Evolutionary conservation across 1,140 invertebrate species (phyloP), one percentile per base, ranked within the genome.

Genomic region (Oryctes rhinoceros): DNA sequence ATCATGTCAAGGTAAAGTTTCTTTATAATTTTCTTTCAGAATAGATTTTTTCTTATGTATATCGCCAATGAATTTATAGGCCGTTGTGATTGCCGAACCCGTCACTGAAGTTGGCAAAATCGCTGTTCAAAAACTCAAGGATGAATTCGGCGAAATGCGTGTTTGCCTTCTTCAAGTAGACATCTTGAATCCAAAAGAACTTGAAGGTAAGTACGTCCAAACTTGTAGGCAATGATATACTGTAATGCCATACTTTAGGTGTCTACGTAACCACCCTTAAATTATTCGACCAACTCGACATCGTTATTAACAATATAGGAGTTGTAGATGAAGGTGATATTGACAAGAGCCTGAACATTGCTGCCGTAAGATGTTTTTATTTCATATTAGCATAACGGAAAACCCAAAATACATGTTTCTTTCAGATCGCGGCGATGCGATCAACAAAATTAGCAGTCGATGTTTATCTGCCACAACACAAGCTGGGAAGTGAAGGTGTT

Each of bases 251-350:
- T n/a, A 10, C 47, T 76, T 48, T 48, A 76, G 75, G 11, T 76
- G 75, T 76, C 1, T 76, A 9, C 18, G 10, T 47, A 47, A 76
- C 75, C 11, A 47, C 75, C 37, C 48, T 76, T 1, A 76, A 76
- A 48, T 24, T 49, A n/a, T 76, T 76, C 39, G 30, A 76, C 37
- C 75, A 48, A 13, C 39, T 76, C 7, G 75, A 76, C 44, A 76
- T 76, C n/a, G 37, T 76, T 76, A 76, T 76, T 15, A 71, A 71
- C 9, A 71, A 71, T 9, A 15, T 71, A 6, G 65, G 65, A 71
- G 7, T 24, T 15, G 20, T 71, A 35, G 65, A 71, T 71, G 65
- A 71, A 37, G 20, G 65, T 24, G 65, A 71, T 24, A 71, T 71
- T 35, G 65, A 71, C 7, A 71, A 24, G 35, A 35, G 20, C 24